Evolutionary conservation across 2,888 invertebrate genomes (phyloP).

Genomic region (Chymomyza procnemis): DNA sequence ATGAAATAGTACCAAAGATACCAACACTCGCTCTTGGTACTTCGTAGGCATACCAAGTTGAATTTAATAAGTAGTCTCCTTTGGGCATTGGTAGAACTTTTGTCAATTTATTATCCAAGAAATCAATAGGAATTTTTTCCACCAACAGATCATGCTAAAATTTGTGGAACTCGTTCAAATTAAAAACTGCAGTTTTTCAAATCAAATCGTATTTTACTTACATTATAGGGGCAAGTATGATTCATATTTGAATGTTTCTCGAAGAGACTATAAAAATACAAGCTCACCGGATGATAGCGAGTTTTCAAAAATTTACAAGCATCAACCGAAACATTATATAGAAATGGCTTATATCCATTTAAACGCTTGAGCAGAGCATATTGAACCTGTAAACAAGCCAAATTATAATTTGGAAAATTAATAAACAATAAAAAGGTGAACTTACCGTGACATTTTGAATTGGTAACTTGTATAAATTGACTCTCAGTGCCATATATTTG

Average conservation of each 20-base stretch:
- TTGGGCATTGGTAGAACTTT: not conserved
- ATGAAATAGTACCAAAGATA: not conserved
- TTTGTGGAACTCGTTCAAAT: not conserved
- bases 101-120: not conserved
- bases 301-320: not conserved
- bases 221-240: not conserved
- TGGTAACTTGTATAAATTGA: not conserved
- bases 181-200: no score
- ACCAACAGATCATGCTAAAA: not conserved
- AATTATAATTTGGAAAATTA: no score
- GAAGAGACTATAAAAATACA: not conserved
- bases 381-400: not conserved
- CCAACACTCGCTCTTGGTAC: not conserved
- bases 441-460: not conserved
- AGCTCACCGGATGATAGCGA: not conserved
- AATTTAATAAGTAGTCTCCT: not conserved
- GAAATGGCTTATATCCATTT: not conserved
- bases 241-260: not conserved
- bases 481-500: not conserved
- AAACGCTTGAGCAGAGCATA: not conserved
- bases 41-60: not conserved
- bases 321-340: not conserved
- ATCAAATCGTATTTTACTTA: not conserved
- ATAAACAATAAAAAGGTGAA: no score
- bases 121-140: not conserved